Conservation (phyloP, 1,140 invertebrate genomes). For the Drosophila sproati region DNA sequence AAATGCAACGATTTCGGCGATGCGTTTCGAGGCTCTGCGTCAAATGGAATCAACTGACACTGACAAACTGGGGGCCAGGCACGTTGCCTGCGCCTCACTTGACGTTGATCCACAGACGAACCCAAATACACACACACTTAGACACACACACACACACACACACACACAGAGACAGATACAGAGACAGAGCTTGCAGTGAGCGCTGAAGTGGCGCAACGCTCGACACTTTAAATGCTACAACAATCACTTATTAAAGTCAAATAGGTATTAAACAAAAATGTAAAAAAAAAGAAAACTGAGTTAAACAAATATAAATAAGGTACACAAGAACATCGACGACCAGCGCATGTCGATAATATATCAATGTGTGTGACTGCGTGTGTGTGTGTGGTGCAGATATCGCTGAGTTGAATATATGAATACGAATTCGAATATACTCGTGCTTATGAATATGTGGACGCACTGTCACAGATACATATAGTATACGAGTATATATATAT, state of each 20-base stretch:
- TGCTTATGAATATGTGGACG: constrained; percentile 18
- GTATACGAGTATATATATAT: constrained; percentile 7
- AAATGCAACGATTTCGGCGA: constrained; percentile 11
- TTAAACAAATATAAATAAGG: constrained; percentile 79
- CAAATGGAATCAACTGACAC: constrained; percentile 39
- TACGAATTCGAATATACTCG: constrained; percentile 19
- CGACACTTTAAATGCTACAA: constrained; percentile 78
- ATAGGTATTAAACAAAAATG: constrained; percentile 82
- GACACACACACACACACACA: constrained; percentile 15
- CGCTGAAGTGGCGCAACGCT: constrained; percentile 62
- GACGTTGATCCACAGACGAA: constrained; percentile 37
- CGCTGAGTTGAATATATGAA: constrained; percentile 40
- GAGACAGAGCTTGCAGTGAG: not conserved
- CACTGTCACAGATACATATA: constrained; percentile 8
- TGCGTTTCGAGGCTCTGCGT: constrained; percentile 46
- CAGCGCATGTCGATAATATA: constrained; percentile 51
- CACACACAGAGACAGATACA: not conserved
- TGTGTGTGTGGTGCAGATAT: constrained; percentile 42
- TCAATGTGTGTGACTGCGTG: constrained; percentile 12
- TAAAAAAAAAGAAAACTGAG: constrained; percentile 47
- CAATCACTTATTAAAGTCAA: constrained; percentile 84
- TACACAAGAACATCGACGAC: constrained; percentile 41
- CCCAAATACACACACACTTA: constrained; percentile 5
- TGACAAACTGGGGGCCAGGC: constrained; percentile 32
- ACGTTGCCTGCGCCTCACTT: constrained; percentile 26